phyloP scores from a whole-genome alignment of 2,797 vertebrate species.

The Lophotriccus pileatus region DNA sequence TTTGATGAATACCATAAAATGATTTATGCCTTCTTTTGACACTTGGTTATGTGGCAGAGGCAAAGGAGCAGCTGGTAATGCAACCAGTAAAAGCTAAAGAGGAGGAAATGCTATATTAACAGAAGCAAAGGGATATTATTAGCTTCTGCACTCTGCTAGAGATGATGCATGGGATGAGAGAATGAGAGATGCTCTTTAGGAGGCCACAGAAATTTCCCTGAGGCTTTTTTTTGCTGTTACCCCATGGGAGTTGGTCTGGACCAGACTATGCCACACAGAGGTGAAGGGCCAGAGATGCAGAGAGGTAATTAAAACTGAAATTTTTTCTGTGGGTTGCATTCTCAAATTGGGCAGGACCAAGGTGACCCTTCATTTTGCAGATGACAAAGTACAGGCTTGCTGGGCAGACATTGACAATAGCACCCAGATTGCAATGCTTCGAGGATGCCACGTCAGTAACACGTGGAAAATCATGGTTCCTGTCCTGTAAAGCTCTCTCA shows the following conservation, averaged over 20 bases:
- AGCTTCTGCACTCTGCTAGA: background rate
- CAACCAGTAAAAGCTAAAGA: background rate
- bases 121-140: constrained; percentile 11
- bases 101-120: constrained; percentile 20
- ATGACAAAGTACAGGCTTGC: background rate
- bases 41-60: background rate
- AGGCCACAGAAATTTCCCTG: background rate
- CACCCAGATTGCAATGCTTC: background rate
- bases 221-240: background rate
- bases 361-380: background rate
- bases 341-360: background rate
- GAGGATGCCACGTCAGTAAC: background rate
- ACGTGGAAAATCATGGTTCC: background rate
- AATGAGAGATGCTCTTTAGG: background rate
- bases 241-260: background rate
- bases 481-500: background rate
- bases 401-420: background rate
- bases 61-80: constrained; percentile 34
- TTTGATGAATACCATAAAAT: background rate
- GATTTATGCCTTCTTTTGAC: constrained; percentile 10
- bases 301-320: background rate
- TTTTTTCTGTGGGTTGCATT: background rate
- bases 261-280: background rate
- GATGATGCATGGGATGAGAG: background rate
- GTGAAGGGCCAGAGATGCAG: background rate